A percentile compares a stretch with the other conserved stretches of the same genome.
These are phyloP conservation scores for Muricea muricata DNA, from an alignment of 92 coral and sea anemone genomes.

Conservation along the genomic window DNA sequence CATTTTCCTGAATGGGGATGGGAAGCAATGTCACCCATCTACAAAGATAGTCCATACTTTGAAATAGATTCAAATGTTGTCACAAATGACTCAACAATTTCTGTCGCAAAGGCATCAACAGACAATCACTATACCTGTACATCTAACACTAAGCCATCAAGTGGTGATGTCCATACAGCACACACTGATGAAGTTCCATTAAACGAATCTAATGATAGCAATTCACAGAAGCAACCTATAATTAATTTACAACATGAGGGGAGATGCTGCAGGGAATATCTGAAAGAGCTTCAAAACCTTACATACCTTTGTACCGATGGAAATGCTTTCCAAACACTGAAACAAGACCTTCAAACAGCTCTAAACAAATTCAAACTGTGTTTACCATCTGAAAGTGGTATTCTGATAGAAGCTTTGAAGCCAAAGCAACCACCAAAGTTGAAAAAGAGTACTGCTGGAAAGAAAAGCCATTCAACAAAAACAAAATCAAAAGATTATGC, in stretches of 20 bases:
- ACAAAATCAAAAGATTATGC: slow-evolving; percentile 30
- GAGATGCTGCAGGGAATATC: slow-evolving; percentile 6
- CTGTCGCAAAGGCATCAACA: background rate
- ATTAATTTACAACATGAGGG: slow-evolving; percentile 15
- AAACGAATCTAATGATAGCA: background rate
- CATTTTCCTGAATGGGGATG: slow-evolving; percentile 49
- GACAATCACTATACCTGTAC: too few relatives aligned
- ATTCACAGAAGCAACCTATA: background rate
- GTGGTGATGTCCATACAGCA: background rate
- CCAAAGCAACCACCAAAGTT: too few relatives aligned
- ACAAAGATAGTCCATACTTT: slow-evolving; percentile 40
- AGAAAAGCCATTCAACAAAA: too few relatives aligned
- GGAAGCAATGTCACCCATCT: slow-evolving; percentile 30
- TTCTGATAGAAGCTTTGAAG: slow-evolving; percentile 1
- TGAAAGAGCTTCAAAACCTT: slow-evolving; percentile 16
- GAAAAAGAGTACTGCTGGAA: too few relatives aligned
- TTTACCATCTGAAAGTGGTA: slow-evolving; percentile 8
- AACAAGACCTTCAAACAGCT: background rate
- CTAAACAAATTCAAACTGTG: background rate
- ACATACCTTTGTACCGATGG: slow-evolving; percentile 17
- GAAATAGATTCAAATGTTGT: slow-evolving; percentile 34
- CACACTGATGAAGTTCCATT: background rate
- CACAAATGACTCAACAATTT: background rate
- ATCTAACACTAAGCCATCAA: too few relatives aligned
- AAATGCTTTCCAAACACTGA: slow-evolving; percentile 16